Evolutionary conservation across 2,888 invertebrate genomes (phyloP).

Genomic region (Amblyjoppa proteus): DNA sequence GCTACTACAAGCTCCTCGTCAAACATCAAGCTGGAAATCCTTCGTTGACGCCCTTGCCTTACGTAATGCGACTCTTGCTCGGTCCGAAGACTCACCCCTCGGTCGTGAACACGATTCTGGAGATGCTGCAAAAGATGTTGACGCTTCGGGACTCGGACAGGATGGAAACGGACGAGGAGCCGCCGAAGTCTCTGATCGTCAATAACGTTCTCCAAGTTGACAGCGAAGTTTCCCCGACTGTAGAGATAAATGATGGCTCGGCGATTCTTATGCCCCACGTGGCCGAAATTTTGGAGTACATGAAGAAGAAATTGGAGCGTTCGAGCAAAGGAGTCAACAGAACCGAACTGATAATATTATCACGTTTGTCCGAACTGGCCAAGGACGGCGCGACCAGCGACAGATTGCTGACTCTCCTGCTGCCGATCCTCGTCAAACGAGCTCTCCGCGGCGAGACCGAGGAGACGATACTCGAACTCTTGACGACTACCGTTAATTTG

Average conservation of each 20-base stretch:
- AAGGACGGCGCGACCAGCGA: conserved; percentile 89
- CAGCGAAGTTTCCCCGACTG: conserved; percentile 73
- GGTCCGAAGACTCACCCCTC: conserved; percentile 89
- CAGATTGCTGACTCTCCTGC: conserved; percentile 88
- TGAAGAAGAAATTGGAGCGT: conserved; percentile 89
- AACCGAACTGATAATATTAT: conserved; percentile 91
- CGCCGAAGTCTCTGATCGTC: conserved; percentile 71
- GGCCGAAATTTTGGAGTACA: conserved; percentile 89
- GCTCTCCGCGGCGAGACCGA: conserved; percentile 88
- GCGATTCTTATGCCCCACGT: conserved; percentile 91
- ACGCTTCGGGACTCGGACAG: conserved; percentile 88
- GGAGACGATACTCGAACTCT: conserved; percentile 89
- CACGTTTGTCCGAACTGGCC: conserved; percentile 91
- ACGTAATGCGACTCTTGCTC: conserved; percentile 90
- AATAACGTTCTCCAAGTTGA: conserved; percentile 74
- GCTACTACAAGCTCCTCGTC: conserved; percentile 90
- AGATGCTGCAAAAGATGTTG: conserved; percentile 91
- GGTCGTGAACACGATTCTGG: conserved; percentile 90
- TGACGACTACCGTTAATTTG: conserved; percentile 92
- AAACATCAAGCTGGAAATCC: conserved; percentile 86
- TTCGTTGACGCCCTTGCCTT: conserved; percentile 87
- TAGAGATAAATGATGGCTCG: conserved; percentile 90
- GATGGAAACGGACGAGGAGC: conserved; percentile 76
- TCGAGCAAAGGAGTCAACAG: conserved; percentile 88
- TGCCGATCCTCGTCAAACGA: conserved; percentile 91